Evolutionary conservation across 2,113 vertebrate genomes (phyloP), one percentile per base, ranked within the genome.

Genomic region (Passer domesticus): DNA sequence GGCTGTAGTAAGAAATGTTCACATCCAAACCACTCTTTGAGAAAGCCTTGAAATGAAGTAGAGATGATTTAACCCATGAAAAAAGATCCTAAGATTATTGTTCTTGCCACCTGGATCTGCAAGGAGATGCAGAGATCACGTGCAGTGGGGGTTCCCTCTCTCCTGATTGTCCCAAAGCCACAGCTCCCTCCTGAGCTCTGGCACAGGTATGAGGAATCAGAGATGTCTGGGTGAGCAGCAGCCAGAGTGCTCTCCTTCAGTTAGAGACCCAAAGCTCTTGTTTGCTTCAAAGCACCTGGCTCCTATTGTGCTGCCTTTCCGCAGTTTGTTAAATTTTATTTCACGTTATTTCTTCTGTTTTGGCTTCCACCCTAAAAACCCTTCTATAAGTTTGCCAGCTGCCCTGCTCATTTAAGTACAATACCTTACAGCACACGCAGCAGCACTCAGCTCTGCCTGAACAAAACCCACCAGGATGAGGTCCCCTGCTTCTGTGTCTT

Each of bases 311-410:
- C 56, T 0, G 4, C 87, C n/a, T 94, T 95, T 87, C 62, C 0
- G 1, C 77, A 68, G 44, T 95, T 69, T 85, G 74, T 90, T 87
- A 68, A 35, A 41, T 89, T 75, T 94, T 46, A 91, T 76, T 94
- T 91, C 3, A 0, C 0, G 0, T 60, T 78, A 79, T 64, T 95
- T 79, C 95, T 89, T 70, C 78, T 0, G 0, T 84, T 89, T 49
- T 82, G 87, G 78, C 70, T 76, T 39, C 55, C 33, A 43, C 28
- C 43, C 66, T 66, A 55, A 84, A 94, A 91, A 52, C 35, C 63
- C 44, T 83, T 33, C 87, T 70, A 33, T 22, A 37, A 74, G 41
- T 24, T 83, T 0, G 30, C 43, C 78, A 69, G 70, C 59, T 43
- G 25, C 50, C 63, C 63, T 3, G 1, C 58, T 85, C 46, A 13